Evolutionary conservation across 2,113 vertebrate species (phyloP), one percentile per base, ranked within the genome.

Genomic region (Odocoileus hemionus): DNA sequence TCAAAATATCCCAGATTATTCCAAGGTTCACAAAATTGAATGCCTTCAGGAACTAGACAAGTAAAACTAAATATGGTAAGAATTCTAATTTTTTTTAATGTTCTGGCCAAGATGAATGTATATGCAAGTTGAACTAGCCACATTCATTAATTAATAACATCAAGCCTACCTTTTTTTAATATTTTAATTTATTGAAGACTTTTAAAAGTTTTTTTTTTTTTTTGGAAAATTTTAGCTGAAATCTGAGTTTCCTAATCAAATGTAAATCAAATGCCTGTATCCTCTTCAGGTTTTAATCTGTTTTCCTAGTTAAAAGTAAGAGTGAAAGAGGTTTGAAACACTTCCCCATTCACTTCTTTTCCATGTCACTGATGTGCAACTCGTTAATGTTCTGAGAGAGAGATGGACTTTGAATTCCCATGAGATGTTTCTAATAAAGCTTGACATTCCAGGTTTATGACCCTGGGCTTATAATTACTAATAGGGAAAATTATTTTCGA

Each of bases 251-350:
- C 36, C 61, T 88, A 61, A 70, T 39, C n/a, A 39, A 70, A 19
- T 39, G 28, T 92, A 57, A 86, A 60, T 86, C 33, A 87, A 60
- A 74, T 60, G 45, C 90, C 12, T 94, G 6, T 78, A 26, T 85
- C 23, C 17, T 21, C 64, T 95, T 86, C 21, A 76, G 17, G 25
- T 93, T 96, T 90, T 90, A 52, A 79, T 50, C 39, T 70, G 16
- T 55, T 93, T 96, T 93, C 30, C 45, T 92, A 88, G 21, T 74
- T 93, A 80, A 90, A 92, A 74, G 23, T 89, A 82, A 74, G 25
- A 87, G 25, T 76, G 39, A 79, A 87, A 15, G 43, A 78, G 13
- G 5, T 95, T 50, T 33, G 57, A 88, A 87, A 94, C 10, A 55
- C 54, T 43, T 54, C 25, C 33, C 36, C 21, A 36, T 45, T 5